Evolutionary conservation across 2,888 invertebrate genomes (phyloP).

Genomic region (Encarsia formosa): DNA sequence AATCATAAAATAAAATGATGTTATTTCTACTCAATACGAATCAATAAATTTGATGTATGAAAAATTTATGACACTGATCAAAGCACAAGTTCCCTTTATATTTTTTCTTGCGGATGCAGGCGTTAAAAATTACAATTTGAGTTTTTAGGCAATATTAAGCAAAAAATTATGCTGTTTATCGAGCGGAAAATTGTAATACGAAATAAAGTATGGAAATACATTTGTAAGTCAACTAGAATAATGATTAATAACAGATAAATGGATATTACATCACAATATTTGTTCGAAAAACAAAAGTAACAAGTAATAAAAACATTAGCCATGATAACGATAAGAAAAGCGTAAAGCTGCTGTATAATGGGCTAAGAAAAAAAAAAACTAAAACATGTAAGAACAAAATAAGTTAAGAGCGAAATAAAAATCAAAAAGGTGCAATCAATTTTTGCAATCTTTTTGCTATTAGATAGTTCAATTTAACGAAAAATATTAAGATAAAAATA

Average conservation of each 20-base stretch:
- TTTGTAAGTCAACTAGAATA: no score
- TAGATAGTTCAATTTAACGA: conserved; percentile 41
- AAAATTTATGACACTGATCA: no score
- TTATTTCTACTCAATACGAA: no score
- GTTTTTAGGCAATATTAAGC: conserved; percentile 29
- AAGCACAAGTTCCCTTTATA: conserved; percentile 38
- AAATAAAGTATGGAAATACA: conserved; percentile 15
- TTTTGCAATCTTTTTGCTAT: conserved; percentile 27
- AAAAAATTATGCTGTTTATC: conserved; percentile 22
- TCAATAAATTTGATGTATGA: no score
- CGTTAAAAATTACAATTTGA: conserved; percentile 29
- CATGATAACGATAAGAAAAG: background rate
- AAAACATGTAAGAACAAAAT: conserved; percentile 26
- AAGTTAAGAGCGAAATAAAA: conserved; percentile 25
- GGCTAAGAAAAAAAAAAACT: conserved; percentile 15
- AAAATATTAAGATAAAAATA: conserved; percentile 23
- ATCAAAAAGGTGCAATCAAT: conserved; percentile 24
- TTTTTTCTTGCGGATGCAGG: conserved; percentile 37
- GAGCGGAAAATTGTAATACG: conserved; percentile 19
- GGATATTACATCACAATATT: conserved; percentile 28
- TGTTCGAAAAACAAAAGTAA: conserved; percentile 16
- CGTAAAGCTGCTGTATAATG: conserved; percentile 17
- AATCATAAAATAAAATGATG: no score
- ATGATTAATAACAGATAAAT: conserved; percentile 28
- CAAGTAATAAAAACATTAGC: conserved; percentile 6